Base-by-base conservation (phyloP, 2,797 vertebrate genomes). In the Amblyraja radiata region DNA sequence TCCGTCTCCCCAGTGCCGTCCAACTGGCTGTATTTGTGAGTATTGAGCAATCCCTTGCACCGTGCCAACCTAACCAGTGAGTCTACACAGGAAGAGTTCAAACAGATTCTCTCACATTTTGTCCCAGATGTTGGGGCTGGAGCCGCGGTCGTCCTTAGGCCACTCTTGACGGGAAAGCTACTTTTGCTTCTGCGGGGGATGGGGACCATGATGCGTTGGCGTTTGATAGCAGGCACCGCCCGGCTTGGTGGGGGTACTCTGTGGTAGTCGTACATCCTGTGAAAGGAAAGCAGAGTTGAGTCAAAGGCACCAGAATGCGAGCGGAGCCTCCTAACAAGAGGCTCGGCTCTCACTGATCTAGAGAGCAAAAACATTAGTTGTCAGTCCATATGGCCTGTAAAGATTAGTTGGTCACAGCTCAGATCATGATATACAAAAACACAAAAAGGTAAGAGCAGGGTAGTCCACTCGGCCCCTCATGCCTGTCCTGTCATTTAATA, bases 211-310 rank as follows among this genome's bases (percentile, higher is more conserved):
- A 76, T 46, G 6, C 90, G 90, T 71, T 54, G 90, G 39, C 90
- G 90, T n/a, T 92, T 92, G 90, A 92, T 46, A 16, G 90, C 6
- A 28, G 90, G 90, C 39, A 92, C 71, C 6, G 39, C 90, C 90
- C 90, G 90, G 18, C 90, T 92, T 46, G 90, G 90, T 13, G 71
- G 90, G 39, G 90, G 90, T 11, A 92, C 90, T 76, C 90, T 92
- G 90, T 92, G 90, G 68, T 92, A 92, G 65, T 92, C 90, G 71
- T 92, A 92, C 90, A 92, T 92, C 90, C 90, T 92, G 71, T 6
- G 25, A 58, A 76, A 76, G 3, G 39, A 92, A 76, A 76, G 58
- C 71, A 92, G 46, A 14, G 36, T 36, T 28, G 68, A 73, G 39
- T 74, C 65, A 91, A 23, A 23, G 32, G 36, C 63, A 36, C 28